Evolutionary conservation across 2,888 invertebrate species (phyloP), one percentile per base, ranked within the genome.

Genomic region (Drosophila formosana): DNA sequence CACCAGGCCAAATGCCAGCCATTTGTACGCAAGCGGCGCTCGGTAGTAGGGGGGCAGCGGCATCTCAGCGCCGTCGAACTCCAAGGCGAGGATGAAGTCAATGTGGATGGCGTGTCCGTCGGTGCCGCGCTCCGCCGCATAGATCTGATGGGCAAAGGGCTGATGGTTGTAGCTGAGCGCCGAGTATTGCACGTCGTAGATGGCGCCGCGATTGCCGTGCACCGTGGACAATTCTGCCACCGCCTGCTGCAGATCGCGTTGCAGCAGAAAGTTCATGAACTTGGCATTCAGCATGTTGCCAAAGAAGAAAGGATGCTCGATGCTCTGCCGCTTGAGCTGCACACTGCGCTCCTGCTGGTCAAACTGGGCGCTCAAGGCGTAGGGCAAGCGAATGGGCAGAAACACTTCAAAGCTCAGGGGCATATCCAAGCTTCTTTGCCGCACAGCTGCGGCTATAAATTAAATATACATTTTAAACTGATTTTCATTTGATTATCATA

Each of bases 31-130:
- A 2, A 65, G 45, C 4, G 78, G 71, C 0, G 71, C 68, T 0
- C 63, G 7, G 4, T 45, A 82, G n/a, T 64, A 76, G 0, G 46
- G 0, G 0, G 82, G 86, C 52, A 85, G 13, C 0, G 67, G 67
- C 18, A 58, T 0, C 0, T 55, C 67, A 3, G 43, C 56, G 8
- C 73, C 71, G 26, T 78, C 52, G 13, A 82, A 85, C 4, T 51
- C 73, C 9, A 85, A 0, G 0, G 76, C 80, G 28, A 82, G 13
- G 0, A 82, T 58, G n/a, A 82, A 85, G 8, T 82, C 82, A 11
- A 82, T 58, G 51, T 68, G 53, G 1, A 85, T 73, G 52, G 50
- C 26, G 1, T 65, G 66, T 8, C 41, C 4, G 1, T 3, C 1
- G 8, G 5, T 4, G 6, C 13, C 39, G 0, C 60, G 49, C 0